Evolutionary conservation across 2,888 invertebrate species (phyloP).

Genomic region (Rhabditoides inermis): DNA sequence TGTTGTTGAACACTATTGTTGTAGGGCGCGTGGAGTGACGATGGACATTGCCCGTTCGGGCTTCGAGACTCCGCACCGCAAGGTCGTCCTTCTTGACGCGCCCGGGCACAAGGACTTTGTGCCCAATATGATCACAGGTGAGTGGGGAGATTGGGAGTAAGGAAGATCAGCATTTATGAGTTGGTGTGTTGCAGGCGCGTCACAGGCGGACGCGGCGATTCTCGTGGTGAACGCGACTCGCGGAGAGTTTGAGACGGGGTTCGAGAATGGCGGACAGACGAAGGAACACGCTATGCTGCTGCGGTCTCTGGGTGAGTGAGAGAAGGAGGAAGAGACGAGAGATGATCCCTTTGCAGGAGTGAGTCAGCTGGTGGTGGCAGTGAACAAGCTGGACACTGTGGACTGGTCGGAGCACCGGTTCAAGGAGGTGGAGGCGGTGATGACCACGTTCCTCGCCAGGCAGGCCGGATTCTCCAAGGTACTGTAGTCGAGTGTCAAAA

Average conservation of each 20-base stretch:
- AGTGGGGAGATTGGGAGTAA: background rate
- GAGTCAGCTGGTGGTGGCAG: constrained; percentile 81
- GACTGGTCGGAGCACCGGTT: constrained; percentile 85
- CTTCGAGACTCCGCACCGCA: constrained; percentile 39
- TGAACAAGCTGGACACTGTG: constrained; percentile 93
- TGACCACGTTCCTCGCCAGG: constrained; percentile 39
- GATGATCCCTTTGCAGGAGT: constrained; percentile 65
- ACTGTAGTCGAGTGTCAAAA: too few species aligned
- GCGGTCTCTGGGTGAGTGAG: constrained; percentile 64
- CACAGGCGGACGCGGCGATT: constrained; percentile 93
- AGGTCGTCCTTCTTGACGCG: constrained; percentile 72
- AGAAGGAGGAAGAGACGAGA: constrained; percentile 75
- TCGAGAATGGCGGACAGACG: constrained; percentile 94
- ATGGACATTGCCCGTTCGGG: constrained; percentile 82
- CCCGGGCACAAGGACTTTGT: constrained; percentile 99
- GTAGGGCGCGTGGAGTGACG: constrained; percentile 75
- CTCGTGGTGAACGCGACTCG: constrained; percentile 83
- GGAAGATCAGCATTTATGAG: background rate
- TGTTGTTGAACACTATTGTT: background rate
- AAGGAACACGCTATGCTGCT: constrained; percentile 91
- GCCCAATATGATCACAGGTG: constrained; percentile 89
- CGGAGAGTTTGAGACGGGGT: constrained; percentile 98
- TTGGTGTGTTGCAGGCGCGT: constrained; percentile 65
- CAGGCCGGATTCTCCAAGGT: constrained; percentile 35
- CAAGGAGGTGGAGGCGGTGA: constrained; percentile 66